phyloP scores from a whole-genome alignment of 2,113 vertebrate genomes.

The Hippocampus mohnikei region DNA sequence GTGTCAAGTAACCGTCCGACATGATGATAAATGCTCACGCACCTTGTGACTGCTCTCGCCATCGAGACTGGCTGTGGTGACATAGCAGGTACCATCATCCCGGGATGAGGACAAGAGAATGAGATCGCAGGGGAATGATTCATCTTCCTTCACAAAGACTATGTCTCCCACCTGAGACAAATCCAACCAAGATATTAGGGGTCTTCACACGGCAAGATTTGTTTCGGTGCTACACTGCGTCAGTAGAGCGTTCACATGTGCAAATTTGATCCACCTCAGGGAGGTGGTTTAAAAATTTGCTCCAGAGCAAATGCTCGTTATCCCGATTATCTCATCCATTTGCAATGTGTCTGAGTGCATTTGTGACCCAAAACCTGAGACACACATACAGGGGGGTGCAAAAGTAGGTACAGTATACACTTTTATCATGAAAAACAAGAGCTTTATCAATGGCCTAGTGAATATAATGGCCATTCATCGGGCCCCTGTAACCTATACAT shows the following conservation, averaged over 20 bases:
- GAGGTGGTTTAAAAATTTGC: too few species aligned
- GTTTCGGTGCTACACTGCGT: too few species aligned
- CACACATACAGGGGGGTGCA: neutral
- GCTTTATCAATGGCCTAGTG: too few species aligned
- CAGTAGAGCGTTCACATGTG: too few species aligned
- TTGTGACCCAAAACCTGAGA: neutral
- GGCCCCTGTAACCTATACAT: too few species aligned
- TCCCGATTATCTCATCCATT: neutral
- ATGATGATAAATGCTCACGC: neutral
- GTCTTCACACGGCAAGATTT: too few species aligned
- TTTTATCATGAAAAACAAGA: too few species aligned
- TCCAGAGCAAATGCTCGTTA: too few species aligned
- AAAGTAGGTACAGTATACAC: too few species aligned
- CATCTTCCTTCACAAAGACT: slow-evolving; percentile 89
- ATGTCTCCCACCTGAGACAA: slow-evolving; percentile 88
- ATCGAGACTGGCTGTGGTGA: slow-evolving; percentile 94
- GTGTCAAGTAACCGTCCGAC: neutral
- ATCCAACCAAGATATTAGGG: neutral
- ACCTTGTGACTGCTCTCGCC: slow-evolving; percentile 97
- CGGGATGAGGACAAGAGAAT: slow-evolving; percentile 89
- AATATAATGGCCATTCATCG: too few species aligned
- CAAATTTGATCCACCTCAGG: too few species aligned
- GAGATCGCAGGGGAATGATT: slow-evolving; percentile 93
- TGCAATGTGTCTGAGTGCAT: neutral
- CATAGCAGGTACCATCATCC: slow-evolving; percentile 89